phyloP scores from a whole-genome alignment of 2,888 invertebrate species.

The Campoletis raptor region DNA sequence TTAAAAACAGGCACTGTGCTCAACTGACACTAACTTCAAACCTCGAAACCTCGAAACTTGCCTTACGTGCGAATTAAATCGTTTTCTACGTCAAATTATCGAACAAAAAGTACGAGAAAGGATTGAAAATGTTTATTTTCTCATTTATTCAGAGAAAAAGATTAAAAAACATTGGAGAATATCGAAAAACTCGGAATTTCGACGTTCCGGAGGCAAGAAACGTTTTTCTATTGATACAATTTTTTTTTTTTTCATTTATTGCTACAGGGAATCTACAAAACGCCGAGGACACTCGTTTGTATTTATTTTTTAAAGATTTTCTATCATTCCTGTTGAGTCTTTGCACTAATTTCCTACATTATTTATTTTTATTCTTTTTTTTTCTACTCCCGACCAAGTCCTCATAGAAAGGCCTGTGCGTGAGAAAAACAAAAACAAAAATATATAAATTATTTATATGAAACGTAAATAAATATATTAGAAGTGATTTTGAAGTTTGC shows the following conservation, averaged over 20 bases:
- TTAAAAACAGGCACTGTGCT: constrained; percentile 81
- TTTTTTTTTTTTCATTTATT: constrained; percentile 36
- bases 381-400: neutral
- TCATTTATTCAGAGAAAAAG: constrained; percentile 16
- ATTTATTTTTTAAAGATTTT: constrained; percentile 58
- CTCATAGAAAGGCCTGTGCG: neutral
- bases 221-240: constrained; percentile 23
- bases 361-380: constrained; percentile 37
- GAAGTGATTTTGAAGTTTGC: neutral
- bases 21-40: constrained; percentile 82
- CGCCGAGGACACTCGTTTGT: neutral
- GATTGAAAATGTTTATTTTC: constrained; percentile 16
- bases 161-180: constrained; percentile 5
- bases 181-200: no score
- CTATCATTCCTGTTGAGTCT: constrained; percentile 82
- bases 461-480: neutral
- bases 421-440: neutral
- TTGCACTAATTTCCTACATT: constrained; percentile 70
- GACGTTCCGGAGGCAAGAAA: constrained; percentile 17
- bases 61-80: constrained; percentile 62
- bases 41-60: constrained; percentile 26
- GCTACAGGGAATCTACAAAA: neutral
- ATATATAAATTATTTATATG: neutral
- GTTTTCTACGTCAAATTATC: constrained; percentile 64
- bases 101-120: constrained; percentile 12